Base-by-base conservation (phyloP, 2,797 vertebrate genomes). In the Adelosebastes latens region DNA sequence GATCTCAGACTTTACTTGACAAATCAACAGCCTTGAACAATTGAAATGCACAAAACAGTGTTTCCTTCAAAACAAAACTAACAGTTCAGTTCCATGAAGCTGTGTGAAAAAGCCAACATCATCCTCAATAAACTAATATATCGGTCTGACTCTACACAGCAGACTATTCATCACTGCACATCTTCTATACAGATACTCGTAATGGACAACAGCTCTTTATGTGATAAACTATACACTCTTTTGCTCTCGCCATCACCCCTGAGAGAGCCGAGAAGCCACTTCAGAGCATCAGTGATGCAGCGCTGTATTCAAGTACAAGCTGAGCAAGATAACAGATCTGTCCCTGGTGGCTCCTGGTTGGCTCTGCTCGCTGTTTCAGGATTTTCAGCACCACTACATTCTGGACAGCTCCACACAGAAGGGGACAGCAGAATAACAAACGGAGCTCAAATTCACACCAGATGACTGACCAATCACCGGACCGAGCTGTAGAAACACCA, bases 321-420 rank as follows among this genome's bases (percentile, higher is more conserved):
- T 25, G 82, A 84, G 77, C 46, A 25, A 79, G 79, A 89, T 83
- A 87, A 84, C 83, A 88, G 66, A 89, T 87, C 75, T 69, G 81
- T 89, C 91, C 84, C 85, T 22, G 12, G 85, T 79, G 90, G 84
- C 72, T 32, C 58, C 63, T 22, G 60, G 68, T 79, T 58, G 89
- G 88, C 79, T 83, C 83, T 87, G 75, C 22, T 8, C 0, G 59
- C 69, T 4, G 59, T 59, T 86, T 62, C 79, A 74, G 84, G 90
- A 85, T 84, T 90, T 88, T 88, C 89, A 92, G 89, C 87, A 87
- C 84, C 88, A 77, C 88, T 64, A 71, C 72, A 13, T 39, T 66
- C 46, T 80, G 84, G 88, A 94, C 88, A 89, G 91, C 86, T 83
- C 84, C 72, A 58, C 70, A 59, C 79, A 49, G 69, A 88, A 58